phyloP scores from a whole-genome alignment of 2,797 vertebrate genomes.

The Gouania willdenowi region DNA sequence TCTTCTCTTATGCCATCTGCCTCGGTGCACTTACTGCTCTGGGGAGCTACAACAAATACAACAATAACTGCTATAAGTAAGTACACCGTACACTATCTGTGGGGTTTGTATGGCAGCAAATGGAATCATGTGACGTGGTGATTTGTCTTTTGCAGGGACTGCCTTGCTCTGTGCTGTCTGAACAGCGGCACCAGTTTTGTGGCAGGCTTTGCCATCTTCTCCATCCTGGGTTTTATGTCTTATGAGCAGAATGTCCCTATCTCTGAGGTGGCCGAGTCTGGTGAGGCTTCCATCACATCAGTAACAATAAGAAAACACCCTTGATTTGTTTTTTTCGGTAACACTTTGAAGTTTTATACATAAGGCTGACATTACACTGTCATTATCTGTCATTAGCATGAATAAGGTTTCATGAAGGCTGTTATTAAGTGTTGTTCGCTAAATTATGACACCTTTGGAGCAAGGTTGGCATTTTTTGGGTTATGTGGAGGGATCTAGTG shows the following conservation, averaged over 20 bases:
- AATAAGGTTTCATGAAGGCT: no score
- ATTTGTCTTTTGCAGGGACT: constrained; percentile 76
- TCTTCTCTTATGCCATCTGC: constrained; percentile 93
- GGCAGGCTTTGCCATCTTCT: constrained; percentile 92
- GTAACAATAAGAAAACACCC: neutral
- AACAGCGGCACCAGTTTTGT: constrained; percentile 90
- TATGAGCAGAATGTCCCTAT: constrained; percentile 88
- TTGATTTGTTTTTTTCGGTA: neutral
- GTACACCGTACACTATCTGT: neutral
- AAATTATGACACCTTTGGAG: no score
- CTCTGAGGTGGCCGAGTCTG: constrained; percentile 86
- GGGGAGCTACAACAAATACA: constrained; percentile 93
- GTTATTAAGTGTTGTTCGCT: no score
- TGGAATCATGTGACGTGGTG: neutral
- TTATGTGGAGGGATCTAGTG: no score
- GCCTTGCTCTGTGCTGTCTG: constrained; percentile 82
- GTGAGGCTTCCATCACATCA: constrained; percentile 48
- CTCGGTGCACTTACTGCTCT: constrained; percentile 86
- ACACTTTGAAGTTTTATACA: no score
- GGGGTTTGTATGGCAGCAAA: no score
- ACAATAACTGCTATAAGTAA: constrained; percentile 93
- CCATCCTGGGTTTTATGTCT: constrained; percentile 92
- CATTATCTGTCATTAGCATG: no score
- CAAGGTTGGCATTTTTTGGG: no score
- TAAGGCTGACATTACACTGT: no score